Evolutionary conservation across 2,113 vertebrate species (phyloP), one percentile per base, ranked within the genome.

Genomic region (Odocoileus virginianus): DNA sequence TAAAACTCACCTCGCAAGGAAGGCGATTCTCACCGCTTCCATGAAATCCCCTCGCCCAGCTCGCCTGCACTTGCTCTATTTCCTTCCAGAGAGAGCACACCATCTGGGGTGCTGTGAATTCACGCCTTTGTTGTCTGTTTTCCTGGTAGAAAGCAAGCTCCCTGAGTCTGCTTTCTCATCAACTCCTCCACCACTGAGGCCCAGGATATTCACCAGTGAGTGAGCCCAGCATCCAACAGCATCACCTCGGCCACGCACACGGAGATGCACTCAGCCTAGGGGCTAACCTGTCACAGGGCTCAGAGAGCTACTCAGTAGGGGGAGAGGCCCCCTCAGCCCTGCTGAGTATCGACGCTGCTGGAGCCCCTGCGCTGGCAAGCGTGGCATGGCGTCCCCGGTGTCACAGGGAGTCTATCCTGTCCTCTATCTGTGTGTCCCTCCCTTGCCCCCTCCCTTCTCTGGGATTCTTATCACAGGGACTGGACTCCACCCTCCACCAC

Each of bases 301-400:
- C 54, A 52, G 7, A 28, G 82, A 27, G 52, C 1, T 30, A 6
- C 43, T 21, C 67, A 23, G 16, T 33, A 25, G 13, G 23, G 85
- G 74, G 28, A 89, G 27, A 1, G 28, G 21, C 13, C 21, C 54
- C 17, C 5, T 40, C 10, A 30, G 3, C 19, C 30, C 16, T 76
- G 2, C 28, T 11, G 36, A 21, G 13, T 28, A 40, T 47, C 36
- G 21, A 27, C 10, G 19, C 40, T 6, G 3, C 30, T 30, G 1
- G 8, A 33, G 21, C 16, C 60, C 47, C 52, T 8, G 2, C 15
- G 3, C 19, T 5, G 10, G 14, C 5, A 21, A 27, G 58, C 9
- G 1, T 23, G 19, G 58, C 81, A 21, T 2, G 1, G 2, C 6
- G 5, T 67, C 40, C 16, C 2, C 16, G 30, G 5, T 0, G 30